Percentiles rank a stretch among this genome's conserved stretches.
Evolutionary conservation across 2,888 invertebrate species (phyloP).

Genomic region (Boloria euphrosyne): DNA sequence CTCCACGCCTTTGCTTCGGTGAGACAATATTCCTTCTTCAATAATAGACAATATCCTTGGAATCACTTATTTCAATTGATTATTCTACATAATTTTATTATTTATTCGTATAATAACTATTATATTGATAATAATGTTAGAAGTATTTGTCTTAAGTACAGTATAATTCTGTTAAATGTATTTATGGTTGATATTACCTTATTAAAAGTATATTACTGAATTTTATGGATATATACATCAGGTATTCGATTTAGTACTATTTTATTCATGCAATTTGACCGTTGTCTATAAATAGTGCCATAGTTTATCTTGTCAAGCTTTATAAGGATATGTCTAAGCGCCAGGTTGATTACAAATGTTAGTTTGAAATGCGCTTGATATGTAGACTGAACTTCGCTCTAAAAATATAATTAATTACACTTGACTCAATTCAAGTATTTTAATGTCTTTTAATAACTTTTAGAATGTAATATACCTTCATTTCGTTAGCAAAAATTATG

Average conservation of each 20-base stretch:
- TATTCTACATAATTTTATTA: too few relatives aligned
- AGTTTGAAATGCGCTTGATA: slow-evolving; percentile 19
- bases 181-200: background rate
- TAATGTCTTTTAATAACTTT: background rate
- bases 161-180: too few relatives aligned
- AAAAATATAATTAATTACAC: slow-evolving; percentile 3
- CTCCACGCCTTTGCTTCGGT: slow-evolving; percentile 48
- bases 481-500: too few relatives aligned
- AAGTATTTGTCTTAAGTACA: too few relatives aligned
- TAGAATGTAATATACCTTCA: background rate
- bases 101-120: too few relatives aligned
- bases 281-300: slow-evolving; percentile 26
- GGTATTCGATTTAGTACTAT: slow-evolving; percentile 1
- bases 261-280: slow-evolving; percentile 25
- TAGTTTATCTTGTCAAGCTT: slow-evolving; percentile 33
- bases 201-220: slow-evolving; percentile 4
- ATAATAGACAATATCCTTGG: background rate
- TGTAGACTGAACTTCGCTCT: slow-evolving; percentile 2
- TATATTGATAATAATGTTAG: too few relatives aligned
- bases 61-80: too few relatives aligned
- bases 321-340: slow-evolving; percentile 32
- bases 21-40: slow-evolving; percentile 36
- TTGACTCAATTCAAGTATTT: background rate
- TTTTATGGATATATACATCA: background rate
- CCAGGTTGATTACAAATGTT: slow-evolving; percentile 23